Evolutionary conservation across 1,140 invertebrate genomes (phyloP).

Genomic region (Drosophila nigrodunni): DNA sequence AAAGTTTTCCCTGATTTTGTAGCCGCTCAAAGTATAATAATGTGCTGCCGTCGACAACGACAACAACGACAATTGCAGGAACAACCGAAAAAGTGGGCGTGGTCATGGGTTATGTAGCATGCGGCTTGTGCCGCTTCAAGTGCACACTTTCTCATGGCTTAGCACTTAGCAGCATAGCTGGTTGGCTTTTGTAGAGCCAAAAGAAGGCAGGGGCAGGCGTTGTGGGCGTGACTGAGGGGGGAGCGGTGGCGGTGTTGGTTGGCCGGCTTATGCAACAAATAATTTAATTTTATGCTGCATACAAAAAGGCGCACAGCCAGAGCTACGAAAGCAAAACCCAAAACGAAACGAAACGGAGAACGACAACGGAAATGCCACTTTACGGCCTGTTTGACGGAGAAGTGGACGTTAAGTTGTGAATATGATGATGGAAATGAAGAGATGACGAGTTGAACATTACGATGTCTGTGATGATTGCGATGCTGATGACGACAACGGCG

Average conservation of each 20-base stretch:
- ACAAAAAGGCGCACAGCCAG: constrained; percentile 63
- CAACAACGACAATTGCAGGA: constrained; percentile 13
- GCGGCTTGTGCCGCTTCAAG: constrained; percentile 71
- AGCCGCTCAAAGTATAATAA: constrained; percentile 77
- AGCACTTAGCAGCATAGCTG: constrained; percentile 76
- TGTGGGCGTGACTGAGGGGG: neutral
- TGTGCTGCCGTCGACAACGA: constrained; percentile 47
- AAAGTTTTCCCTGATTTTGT: constrained; percentile 77
- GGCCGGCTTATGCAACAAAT: constrained; percentile 77
- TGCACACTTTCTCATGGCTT: constrained; percentile 82
- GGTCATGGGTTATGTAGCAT: constrained; percentile 43
- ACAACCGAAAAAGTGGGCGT: constrained; percentile 45
- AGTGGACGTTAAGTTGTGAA: constrained; percentile 81
- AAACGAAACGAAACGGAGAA: constrained; percentile 45
- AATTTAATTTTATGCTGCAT: constrained; percentile 82
- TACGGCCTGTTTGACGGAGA: constrained; percentile 80
- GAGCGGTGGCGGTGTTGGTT: constrained; percentile 17
- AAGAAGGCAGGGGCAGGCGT: neutral
- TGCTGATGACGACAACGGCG: constrained; percentile 18
- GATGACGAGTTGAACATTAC: constrained; percentile 57
- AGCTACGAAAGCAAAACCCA: constrained; percentile 20
- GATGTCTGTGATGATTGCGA: constrained; percentile 53
- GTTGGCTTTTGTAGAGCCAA: constrained; percentile 62
- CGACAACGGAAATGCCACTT: constrained; percentile 80
- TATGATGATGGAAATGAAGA: constrained; percentile 74